Conservation (phyloP, 2,113 vertebrate species). For the Glaucomys volans region DNA sequence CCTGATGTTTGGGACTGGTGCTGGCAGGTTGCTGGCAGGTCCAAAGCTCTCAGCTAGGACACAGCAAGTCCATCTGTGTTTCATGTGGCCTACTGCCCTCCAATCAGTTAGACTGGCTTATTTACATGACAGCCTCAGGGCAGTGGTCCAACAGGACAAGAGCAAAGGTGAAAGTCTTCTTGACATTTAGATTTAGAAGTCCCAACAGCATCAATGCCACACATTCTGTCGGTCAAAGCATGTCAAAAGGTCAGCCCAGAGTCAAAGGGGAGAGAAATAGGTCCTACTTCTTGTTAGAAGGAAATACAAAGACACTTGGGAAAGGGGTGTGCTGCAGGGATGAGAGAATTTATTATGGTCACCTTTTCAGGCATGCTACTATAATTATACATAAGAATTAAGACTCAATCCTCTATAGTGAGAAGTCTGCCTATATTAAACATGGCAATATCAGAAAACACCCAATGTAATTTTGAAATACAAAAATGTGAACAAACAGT, state of each 20-base stretch:
- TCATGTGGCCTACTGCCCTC: not conserved
- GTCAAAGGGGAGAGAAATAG: not conserved
- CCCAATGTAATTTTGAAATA: not conserved
- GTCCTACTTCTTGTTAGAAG: not conserved
- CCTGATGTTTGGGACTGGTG: not conserved
- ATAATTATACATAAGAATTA: not conserved
- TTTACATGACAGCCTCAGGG: not conserved
- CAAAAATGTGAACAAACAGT: not conserved
- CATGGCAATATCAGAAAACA: not conserved
- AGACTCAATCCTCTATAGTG: not conserved
- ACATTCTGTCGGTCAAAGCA: not conserved
- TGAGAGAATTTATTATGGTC: not conserved
- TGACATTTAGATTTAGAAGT: not conserved
- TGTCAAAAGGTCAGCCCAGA: not conserved
- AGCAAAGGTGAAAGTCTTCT: not conserved
- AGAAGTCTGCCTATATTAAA: not conserved
- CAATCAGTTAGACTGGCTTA: not conserved
- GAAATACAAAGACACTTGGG: not conserved
- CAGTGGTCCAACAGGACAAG: not conserved
- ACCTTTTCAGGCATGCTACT: not conserved
- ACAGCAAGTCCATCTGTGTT: not conserved
- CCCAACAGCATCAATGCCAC: not conserved
- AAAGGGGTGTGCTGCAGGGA: not conserved
- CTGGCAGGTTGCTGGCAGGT: not conserved
- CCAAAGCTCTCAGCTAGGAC: not conserved